Conservation (phyloP, 2,888 invertebrate genomes). For the Fabriciana adippe region DNA sequence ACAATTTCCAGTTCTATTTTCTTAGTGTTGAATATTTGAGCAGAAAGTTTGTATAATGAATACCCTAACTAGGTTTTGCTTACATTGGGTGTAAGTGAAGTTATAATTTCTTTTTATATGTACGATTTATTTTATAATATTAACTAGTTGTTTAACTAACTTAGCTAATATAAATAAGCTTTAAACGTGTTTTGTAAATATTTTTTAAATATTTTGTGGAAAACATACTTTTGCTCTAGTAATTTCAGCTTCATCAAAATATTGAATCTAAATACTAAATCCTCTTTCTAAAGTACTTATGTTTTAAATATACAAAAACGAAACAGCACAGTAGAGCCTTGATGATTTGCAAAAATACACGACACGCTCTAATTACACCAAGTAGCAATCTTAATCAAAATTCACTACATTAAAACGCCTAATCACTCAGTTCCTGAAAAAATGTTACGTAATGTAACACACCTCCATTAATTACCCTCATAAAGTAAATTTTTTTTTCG, state of each 20-base stretch:
- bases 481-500: slow-evolving; percentile 57
- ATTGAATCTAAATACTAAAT: not conserved
- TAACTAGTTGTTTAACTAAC: too few species aligned
- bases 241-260: too few species aligned
- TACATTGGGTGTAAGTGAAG: not conserved
- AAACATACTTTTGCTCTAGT: too few species aligned
- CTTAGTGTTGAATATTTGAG: slow-evolving; percentile 22
- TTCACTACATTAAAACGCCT: slow-evolving; percentile 45
- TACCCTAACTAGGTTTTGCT: slow-evolving; percentile 3
- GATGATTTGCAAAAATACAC: slow-evolving; percentile 20
- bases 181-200: too few species aligned
- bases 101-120: not conserved
- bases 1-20: slow-evolving; percentile 35
- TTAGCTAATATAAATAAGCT: too few species aligned
- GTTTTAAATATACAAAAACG: slow-evolving; percentile 12
- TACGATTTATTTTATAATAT: slow-evolving; percentile 1
- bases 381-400: slow-evolving; percentile 48
- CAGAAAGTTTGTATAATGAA: slow-evolving; percentile 21
- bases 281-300: not conserved
- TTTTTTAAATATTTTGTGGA: too few species aligned
- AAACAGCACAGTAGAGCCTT: slow-evolving; percentile 2
- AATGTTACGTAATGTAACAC: slow-evolving; percentile 50
- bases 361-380: slow-evolving; percentile 28
- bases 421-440: slow-evolving; percentile 51
- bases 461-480: slow-evolving; percentile 66